Evolutionary conservation across 2,113 vertebrate genomes (phyloP).

Genomic region (Corapipo altera): DNA sequence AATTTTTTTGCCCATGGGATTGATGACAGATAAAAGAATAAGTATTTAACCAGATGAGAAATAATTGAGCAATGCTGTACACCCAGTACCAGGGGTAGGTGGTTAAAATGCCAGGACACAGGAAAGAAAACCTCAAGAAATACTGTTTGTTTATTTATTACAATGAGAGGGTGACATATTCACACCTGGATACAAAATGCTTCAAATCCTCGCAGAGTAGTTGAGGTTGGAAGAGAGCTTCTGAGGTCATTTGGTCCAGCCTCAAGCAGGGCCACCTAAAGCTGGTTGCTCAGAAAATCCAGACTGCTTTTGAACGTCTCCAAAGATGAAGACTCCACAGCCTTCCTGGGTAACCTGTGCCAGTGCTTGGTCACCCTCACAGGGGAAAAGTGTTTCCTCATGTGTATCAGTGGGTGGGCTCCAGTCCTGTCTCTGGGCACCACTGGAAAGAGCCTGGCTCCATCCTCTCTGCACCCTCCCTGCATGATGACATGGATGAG

Average conservation of each 20-base stretch:
- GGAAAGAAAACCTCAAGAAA: neutral
- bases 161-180: accelerated
- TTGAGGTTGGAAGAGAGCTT: neutral
- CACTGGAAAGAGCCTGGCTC: neutral
- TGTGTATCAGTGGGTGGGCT: neutral
- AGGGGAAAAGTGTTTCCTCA: neutral
- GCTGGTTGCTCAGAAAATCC: neutral
- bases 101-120: neutral
- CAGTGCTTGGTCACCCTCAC: accelerated
- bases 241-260: neutral
- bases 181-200: neutral
- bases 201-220: neutral
- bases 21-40: neutral
- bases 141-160: neutral
- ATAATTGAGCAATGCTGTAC: neutral
- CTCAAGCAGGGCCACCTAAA: neutral
- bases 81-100: neutral
- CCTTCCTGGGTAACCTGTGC: neutral
- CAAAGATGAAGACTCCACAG: neutral
- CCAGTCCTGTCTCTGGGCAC: neutral
- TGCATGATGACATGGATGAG: neutral
- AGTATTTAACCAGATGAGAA: neutral
- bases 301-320: neutral
- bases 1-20: neutral
- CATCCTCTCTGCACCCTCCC: neutral